Base-by-base conservation (phyloP, 2,797 vertebrate genomes). In the Trachops cirrhosus region DNA sequence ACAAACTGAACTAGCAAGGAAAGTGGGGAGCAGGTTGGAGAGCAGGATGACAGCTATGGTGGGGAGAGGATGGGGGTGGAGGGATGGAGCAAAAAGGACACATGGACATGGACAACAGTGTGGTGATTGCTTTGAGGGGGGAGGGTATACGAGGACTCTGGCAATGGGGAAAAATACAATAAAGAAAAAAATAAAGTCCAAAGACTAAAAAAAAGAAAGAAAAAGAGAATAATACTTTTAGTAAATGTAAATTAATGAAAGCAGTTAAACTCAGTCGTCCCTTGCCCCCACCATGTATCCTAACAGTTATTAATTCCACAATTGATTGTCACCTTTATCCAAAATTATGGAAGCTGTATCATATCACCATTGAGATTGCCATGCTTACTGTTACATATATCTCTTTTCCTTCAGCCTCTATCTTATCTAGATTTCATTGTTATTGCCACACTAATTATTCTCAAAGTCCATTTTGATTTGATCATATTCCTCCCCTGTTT, bases 241-340 rank as follows among this genome's bases (percentile, higher is more conserved):
- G 26, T 89, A 80, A 85, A 73, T 91, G 9, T 90, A 50, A 86
- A 82, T 71, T 89, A 79, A 68, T 89, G 70, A 83, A 86, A 86
- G 34, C 26, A 74, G 3, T 83, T 41, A 50, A 34, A 74, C 19
- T 91, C 48, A 37, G 14, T 90, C 15, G 4, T 78, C 34, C 10
- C 9, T 11, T 67, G 39, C 34, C 37, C 24, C 10, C 14, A 34
- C n/a, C 16, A 54, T 9, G 4, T 73, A 73, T 64, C 26, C 46
- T 54, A n/a, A 70, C 46, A 75, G 22, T 87, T 77, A 83, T 19
- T 79, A 86, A 79, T 77, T 77, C 39, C 37, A 83, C 26, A 9
- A 6, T 96, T 84, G 48, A 68, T 86, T 77, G 19, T 91, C 24
- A n/a, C 32, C 44, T 64, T 96, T 52, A 34, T 32, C 34, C 70